Evolutionary conservation across 2,888 invertebrate genomes (phyloP), one percentile per base, ranked within the genome.

Genomic region (Eupithecia exiguata): DNA sequence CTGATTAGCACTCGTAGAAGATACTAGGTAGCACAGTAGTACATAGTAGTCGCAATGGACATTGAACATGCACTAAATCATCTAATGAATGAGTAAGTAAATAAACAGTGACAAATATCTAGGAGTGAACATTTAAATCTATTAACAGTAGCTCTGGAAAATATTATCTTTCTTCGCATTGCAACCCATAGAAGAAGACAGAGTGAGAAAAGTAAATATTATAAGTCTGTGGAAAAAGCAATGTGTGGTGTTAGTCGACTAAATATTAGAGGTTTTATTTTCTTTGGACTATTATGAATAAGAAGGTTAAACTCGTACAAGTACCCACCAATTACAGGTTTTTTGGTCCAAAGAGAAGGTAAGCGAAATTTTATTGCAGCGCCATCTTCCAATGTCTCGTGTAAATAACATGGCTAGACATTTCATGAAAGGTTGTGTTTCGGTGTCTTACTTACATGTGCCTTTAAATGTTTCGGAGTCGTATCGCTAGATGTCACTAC

Each of bases 1-100:
- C 71, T 49, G 69, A 69, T 36, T 74, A 68, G 66, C 72, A 65
- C 71, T 71, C 36, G 16, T 2, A 3, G 43, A 10, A 62, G 3
- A 2, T 18, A 62, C 61, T 40, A 30, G 25, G 16, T 18, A 25
- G 4, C 5, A 40, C 14, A 49, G 46, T 49, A n/a, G 30, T 30
- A 30, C 30, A 30, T 30, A 30, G 1, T 30, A 30, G 21, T 10
- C 4, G 4, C 25, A 58, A 58, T 71, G 25, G 25, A 21, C 18
- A 58, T 66, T n/a, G 21, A 5, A 14, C 21, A 25, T 58, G 25
- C 58, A 68, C n/a, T 68, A 68, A 68, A 21, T 35, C 0, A 36
- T 68, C 36, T 36, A 68, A 68, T 62, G 18, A 62, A 30, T 62
- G 30, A 58, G 58, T 58, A 14, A 58, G 25, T 58, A 58, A 58